Percentiles rank a stretch among this genome's conserved stretches.
phyloP scores from a whole-genome alignment of 2,888 invertebrate genomes.

The Dendrolimus pini region DNA sequence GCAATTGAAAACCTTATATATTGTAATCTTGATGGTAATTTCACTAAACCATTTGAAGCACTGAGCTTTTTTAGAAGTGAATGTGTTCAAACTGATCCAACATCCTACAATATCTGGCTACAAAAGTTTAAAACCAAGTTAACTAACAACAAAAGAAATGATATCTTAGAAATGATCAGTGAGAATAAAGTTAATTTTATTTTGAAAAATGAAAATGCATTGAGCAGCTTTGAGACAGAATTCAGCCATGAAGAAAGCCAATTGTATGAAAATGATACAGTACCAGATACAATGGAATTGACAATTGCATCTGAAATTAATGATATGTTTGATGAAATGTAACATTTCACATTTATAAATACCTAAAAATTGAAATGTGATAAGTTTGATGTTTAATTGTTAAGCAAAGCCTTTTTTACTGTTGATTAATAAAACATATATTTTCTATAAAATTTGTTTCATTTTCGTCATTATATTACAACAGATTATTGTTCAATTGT shows the following conservation, averaged over 20 bases:
- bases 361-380: not conserved
- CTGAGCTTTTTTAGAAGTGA: constrained; percentile 49
- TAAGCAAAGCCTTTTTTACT: not conserved
- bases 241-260: constrained; percentile 53
- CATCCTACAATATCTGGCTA: constrained; percentile 57
- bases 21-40: constrained; percentile 53
- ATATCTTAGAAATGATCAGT: constrained; percentile 36
- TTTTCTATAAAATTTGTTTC: not conserved
- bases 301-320: constrained; percentile 51
- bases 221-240: constrained; percentile 41
- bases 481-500: not conserved
- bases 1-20: constrained; percentile 56
- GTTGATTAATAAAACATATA: constrained; percentile 2
- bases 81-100: constrained; percentile 47
- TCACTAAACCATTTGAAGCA: constrained; percentile 47
- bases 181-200: constrained; percentile 50
- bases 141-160: constrained; percentile 34
- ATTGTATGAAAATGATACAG: constrained; percentile 60
- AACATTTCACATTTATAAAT: constrained; percentile 9
- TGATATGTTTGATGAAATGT: constrained; percentile 65
- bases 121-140: constrained; percentile 45
- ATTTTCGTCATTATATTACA: constrained; percentile 1
- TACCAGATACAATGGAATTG: constrained; percentile 48
- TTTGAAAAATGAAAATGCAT: constrained; percentile 47
- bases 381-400: not conserved